Evolutionary conservation across 2,797 vertebrate genomes (phyloP), one percentile per base, ranked within the genome.

Genomic region (Netta rufina): DNA sequence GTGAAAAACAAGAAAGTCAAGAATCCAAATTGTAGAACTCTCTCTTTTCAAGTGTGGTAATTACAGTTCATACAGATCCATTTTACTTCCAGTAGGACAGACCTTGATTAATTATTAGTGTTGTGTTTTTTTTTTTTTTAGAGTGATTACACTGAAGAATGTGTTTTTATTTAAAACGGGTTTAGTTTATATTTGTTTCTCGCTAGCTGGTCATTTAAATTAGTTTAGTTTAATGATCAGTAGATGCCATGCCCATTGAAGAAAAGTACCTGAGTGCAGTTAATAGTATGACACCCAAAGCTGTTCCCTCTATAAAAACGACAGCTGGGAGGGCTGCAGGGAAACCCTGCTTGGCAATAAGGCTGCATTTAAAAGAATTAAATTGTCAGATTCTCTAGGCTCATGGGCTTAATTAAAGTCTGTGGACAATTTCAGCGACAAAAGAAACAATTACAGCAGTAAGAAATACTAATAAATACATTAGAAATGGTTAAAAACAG

Each of bases 21-120:
- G 72, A 53, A 51, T 87, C 58, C 66, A 92, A 92, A 94, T 81
- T 77, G 61, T 66, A 78, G 30, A 96, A 93, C 62, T 84, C 73
- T 75, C 81, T 91, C 72, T 95, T 97, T 93, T 89, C 84, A 97
- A 95, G 93, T 80, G 87, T 85, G 86, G 74, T 92, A 96, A 96
- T 95, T 97, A 89, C 81, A 94, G 85, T 91, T 90, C 75, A 45
- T 69, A 93, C 20, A 95, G 76, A 89, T 84, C 67, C 56, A 70
- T 93, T 84, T 60, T 79, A 92, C 82, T 64, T 84, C 79, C 61
- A 41, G 36, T 45, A 72, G 18, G 84, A 53, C 43, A 73, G 66
- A 27, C 32, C 67, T 91, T 84, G 61, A 89, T 87, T 83, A 94
- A 82, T 84, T 82, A 45, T 64, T 78, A 56, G n/a, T 1, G 25